Evolutionary conservation across 2,113 vertebrate species (phyloP), one percentile per base, ranked within the genome.

Genomic region (Dipodomys spectabilis): DNA sequence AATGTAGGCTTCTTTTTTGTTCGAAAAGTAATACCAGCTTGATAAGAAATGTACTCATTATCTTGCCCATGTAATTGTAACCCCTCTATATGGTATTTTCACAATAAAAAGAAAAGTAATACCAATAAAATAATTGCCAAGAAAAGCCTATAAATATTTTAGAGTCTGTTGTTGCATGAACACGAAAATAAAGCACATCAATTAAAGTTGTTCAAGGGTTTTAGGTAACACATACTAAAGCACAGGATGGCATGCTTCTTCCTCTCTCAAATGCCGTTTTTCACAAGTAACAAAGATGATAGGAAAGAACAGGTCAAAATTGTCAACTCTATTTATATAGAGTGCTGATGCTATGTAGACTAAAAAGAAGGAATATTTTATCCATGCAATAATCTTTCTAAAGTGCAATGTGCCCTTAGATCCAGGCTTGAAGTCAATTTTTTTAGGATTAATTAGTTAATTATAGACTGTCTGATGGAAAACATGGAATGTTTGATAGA

Each of bases 51-150:
- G 39, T 39, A 39, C 39, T 39, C 39, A 39, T 39, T 39, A 39
- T 39, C 39, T 39, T 39, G 39, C 39, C 39, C 39, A 39, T 39
- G 39, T 39, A 39, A 39, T 39, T 39, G 39, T 39, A 39, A 39
- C 39, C 39, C 39, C 39, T 39, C 39, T 39, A 39, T 39, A 39
- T 39, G 39, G 39, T 39, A 39, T 39, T 39, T 39, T 39, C 39
- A 39, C 39, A 3, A 39, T 39, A 39, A 53, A 53, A 53, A 53
- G 91, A 68, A 93, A 94, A 82, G 39, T 45, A 91, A 91, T 13
- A 90, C 19, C 65, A 89, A 90, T 95, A 85, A 91, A 91, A 95
- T 82, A 85, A 92, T 78, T 85, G 65, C 60, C 91, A n/a, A 71
- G 27, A 71, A 92, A 94, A 73, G 16, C 12, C n/a, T 82, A 71